These are phyloP conservation scores for Scaptomyza reducta DNA, from an alignment of 2,888 invertebrate genomes.

Conservation along the genomic window DNA sequence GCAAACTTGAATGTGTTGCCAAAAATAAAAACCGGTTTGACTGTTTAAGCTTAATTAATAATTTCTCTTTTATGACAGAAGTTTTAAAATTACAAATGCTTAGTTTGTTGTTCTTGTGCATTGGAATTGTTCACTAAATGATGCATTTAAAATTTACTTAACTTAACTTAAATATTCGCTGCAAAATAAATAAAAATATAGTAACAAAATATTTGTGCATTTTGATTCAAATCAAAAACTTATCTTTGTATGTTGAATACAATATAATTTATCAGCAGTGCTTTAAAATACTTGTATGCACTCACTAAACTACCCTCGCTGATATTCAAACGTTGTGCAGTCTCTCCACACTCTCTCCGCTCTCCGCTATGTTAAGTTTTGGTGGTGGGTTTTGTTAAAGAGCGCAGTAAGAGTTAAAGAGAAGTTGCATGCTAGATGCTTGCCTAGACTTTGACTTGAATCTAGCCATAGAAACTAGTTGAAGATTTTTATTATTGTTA, in stretches of 20 bases:
- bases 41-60: background rate
- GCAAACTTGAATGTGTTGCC: background rate
- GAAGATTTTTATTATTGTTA: constrained; percentile 26
- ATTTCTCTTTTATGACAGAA: background rate
- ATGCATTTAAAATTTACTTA: too few relatives aligned
- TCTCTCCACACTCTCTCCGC: constrained; percentile 15
- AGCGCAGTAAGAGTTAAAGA: background rate
- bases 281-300: background rate
- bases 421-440: constrained; percentile 11
- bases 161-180: too few relatives aligned
- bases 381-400: constrained; percentile 46
- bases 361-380: constrained; percentile 21
- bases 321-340: background rate
- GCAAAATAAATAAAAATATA: too few relatives aligned
- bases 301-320: constrained; percentile 11
- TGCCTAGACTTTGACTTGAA: constrained; percentile 34
- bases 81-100: background rate
- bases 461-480: constrained; percentile 12
- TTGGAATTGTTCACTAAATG: too few relatives aligned
- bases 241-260: too few relatives aligned
- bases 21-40: background rate
- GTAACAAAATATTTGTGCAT: too few relatives aligned
- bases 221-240: too few relatives aligned
- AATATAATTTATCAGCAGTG: background rate
- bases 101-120: background rate